Percentiles rank a stretch among this genome's conserved stretches.
phyloP scores from a whole-genome alignment of 2,888 invertebrate species.

The Tetropium fuscum region DNA sequence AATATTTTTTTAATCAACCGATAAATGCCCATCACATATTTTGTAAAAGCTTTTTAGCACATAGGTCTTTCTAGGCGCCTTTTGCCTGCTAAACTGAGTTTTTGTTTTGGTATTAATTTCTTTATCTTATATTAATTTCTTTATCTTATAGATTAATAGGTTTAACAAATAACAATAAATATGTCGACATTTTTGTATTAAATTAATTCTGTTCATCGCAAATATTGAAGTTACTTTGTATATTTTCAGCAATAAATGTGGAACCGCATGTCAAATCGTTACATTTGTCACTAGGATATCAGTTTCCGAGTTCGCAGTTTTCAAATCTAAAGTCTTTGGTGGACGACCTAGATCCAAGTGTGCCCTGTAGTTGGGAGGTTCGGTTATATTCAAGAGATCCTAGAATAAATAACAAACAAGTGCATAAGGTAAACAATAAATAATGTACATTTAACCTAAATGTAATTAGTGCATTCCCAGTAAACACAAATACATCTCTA shows the following conservation, averaged over 20 bases:
- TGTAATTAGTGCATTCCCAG: not conserved
- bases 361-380: conserved; percentile 84
- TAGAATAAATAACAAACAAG: conserved; percentile 78
- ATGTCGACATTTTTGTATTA: no score
- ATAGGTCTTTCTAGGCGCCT: no score
- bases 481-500: not conserved
- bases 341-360: conserved; percentile 76
- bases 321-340: conserved; percentile 79
- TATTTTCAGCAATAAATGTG: conserved; percentile 74
- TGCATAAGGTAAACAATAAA: conserved; percentile 61
- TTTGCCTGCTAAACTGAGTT: no score
- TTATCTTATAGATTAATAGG: no score
- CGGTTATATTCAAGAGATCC: conserved; percentile 89
- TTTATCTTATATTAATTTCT: no score
- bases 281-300: conserved; percentile 90
- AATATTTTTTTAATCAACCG: no score
- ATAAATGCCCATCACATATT: no score
- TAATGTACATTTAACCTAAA: not conserved
- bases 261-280: conserved; percentile 88
- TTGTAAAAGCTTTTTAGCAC: no score
- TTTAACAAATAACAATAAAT: no score
- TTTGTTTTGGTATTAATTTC: no score
- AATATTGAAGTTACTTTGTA: no score
- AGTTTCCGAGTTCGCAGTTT: conserved; percentile 81
- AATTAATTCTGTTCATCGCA: no score